Conservation (phyloP, 2,113 vertebrate genomes). For the Hypocryptadius cinnamomeus region DNA sequence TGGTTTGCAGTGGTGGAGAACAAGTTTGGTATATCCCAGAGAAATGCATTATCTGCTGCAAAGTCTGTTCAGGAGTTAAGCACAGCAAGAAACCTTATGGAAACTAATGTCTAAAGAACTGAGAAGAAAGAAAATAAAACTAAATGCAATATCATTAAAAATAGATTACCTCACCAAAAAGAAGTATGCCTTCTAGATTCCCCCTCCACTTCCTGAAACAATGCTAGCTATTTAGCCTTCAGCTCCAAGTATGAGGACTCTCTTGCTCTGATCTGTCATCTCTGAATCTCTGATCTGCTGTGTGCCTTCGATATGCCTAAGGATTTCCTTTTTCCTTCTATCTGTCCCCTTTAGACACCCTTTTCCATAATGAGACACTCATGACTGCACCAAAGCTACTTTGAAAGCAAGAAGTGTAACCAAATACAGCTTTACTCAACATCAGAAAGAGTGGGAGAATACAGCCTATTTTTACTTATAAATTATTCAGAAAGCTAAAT, state of each 20-base stretch:
- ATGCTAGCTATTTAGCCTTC: not conserved
- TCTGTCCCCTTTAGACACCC: slow-evolving; percentile 2
- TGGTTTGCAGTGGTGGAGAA: not conserved
- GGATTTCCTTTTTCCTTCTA: slow-evolving; percentile 37
- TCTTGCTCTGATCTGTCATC: slow-evolving; percentile 1
- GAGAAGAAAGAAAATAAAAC: not conserved
- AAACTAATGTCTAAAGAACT: not conserved
- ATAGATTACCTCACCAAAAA: not conserved
- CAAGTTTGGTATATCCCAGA: not conserved
- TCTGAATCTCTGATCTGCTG: slow-evolving; percentile 9
- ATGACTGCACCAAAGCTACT: slow-evolving; percentile 1
- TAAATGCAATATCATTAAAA: not conserved
- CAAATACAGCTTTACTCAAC: slow-evolving; percentile 17
- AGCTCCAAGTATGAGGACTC: not conserved
- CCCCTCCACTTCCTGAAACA: not conserved
- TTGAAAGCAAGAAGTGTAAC: slow-evolving; percentile 37
- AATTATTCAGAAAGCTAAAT: slow-evolving; percentile 52
- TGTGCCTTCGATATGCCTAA: not conserved
- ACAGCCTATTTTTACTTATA: slow-evolving; percentile 30
- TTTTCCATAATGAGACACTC: slow-evolving; percentile 22
- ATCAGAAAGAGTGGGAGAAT: slow-evolving; percentile 31
- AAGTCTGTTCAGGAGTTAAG: not conserved
- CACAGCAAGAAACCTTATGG: not conserved
- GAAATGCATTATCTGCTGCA: not conserved
- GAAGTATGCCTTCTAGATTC: not conserved